phyloP scores from a whole-genome alignment of 2,113 vertebrate genomes.

The Phrynosoma platyrhinos region DNA sequence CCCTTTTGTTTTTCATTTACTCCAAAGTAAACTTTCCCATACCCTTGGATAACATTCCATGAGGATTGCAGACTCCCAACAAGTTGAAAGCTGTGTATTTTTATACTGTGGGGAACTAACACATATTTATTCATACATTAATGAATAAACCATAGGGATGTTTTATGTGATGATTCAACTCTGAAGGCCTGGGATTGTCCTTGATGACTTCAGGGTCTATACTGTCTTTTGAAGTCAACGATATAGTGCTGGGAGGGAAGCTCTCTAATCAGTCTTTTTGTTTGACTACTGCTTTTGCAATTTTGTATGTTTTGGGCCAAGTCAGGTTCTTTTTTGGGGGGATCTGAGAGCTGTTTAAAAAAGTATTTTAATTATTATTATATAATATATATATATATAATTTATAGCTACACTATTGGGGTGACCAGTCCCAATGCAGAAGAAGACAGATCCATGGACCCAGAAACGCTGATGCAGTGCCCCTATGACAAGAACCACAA shows the following conservation, averaged over 20 bases:
- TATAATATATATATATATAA: too few species aligned
- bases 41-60: background rate
- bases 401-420: too few species aligned
- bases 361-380: too few species aligned
- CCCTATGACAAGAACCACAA: slow-evolving; percentile 83
- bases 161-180: background rate
- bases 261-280: too few species aligned
- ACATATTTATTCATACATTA: background rate
- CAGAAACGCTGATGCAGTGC: slow-evolving; percentile 77
- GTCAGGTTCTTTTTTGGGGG: too few species aligned
- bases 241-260: too few species aligned
- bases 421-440: too few species aligned
- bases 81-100: background rate
- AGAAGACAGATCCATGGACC: slow-evolving; percentile 62
- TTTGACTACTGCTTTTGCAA: too few species aligned
- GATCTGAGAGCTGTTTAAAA: too few species aligned
- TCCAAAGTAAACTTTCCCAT: background rate
- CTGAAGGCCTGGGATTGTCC: background rate
- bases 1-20: background rate
- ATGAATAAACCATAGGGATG: background rate
- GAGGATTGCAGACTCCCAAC: background rate
- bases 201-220: background rate
- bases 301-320: too few species aligned
- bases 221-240: too few species aligned
- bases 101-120: background rate